phyloP scores from a whole-genome alignment of 2,113 vertebrate genomes.

The Oenanthe oenanthe region DNA sequence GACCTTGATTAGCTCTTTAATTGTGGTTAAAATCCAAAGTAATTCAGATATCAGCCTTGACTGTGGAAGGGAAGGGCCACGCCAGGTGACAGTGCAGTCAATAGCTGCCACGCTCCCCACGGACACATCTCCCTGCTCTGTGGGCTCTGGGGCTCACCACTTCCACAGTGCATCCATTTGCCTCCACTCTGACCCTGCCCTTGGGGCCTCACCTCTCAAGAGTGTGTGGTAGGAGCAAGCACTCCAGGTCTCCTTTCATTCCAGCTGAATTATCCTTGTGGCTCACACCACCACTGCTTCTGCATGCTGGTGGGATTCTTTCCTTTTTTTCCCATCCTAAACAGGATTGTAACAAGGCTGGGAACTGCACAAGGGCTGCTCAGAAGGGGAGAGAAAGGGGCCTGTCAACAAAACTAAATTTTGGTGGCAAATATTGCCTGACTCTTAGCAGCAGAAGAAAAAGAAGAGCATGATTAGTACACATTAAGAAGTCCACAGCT shows the following conservation, averaged over 20 bases:
- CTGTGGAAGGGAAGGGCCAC: neutral
- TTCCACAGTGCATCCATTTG: neutral
- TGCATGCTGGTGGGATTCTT: neutral
- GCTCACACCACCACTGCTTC: neutral
- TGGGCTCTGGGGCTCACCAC: neutral
- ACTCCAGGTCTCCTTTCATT: neutral
- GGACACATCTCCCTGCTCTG: neutral
- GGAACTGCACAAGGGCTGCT: neutral
- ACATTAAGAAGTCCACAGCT: neutral
- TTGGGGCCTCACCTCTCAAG: neutral
- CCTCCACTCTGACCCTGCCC: neutral
- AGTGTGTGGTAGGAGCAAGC: neutral
- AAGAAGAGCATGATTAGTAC: neutral
- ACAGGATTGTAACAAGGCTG: neutral
- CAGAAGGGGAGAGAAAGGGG: neutral
- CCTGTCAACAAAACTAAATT: neutral
- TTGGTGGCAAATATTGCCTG: rapidly evolving
- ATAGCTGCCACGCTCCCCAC: neutral
- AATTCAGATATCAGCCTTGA: conserved; percentile 58
- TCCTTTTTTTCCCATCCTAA: neutral
- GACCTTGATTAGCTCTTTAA: conserved; percentile 77
- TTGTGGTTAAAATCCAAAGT: conserved; percentile 76
- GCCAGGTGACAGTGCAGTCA: neutral
- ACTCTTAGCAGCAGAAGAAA: neutral
- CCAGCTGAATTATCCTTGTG: neutral